Conservation (phyloP, 2,797 vertebrate genomes). For the Novumbra hubbsi region DNA sequence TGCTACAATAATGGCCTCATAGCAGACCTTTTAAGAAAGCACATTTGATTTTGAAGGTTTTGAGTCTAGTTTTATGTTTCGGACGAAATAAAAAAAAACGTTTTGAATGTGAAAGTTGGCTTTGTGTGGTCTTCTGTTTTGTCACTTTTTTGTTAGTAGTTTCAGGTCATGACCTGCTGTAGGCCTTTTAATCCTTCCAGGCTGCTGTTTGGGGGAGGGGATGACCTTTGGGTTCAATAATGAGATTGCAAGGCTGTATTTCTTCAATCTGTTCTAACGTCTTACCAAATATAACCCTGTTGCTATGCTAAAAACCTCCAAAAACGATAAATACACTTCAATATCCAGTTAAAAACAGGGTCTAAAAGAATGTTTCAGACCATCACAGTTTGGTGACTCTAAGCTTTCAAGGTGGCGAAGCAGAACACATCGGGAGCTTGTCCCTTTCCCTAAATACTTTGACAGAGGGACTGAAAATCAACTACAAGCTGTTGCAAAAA, state of each 20-base stretch:
- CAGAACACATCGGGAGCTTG: neutral
- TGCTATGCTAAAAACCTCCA: neutral
- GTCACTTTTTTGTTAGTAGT: constrained; percentile 2
- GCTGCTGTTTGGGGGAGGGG: neutral
- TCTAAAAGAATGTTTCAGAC: neutral
- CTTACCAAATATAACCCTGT: neutral
- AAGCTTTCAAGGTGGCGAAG: neutral
- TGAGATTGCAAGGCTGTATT: neutral
- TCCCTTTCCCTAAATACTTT: neutral
- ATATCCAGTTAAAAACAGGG: neutral
- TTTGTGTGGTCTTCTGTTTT: too few species aligned
- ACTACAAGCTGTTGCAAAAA: neutral
- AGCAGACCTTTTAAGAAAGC: too few species aligned
- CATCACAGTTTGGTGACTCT: neutral
- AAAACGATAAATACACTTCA: neutral
- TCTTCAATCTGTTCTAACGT: neutral
- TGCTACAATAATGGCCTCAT: too few species aligned
- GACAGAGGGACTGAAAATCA: neutral
- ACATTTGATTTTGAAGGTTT: too few species aligned
- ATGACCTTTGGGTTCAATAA: neutral
- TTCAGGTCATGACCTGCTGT: constrained; percentile 23
- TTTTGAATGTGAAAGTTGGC: too few species aligned
- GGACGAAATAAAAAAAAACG: too few species aligned
- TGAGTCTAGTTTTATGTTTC: too few species aligned
- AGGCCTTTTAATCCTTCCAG: neutral